Evolutionary conservation across 2,113 vertebrate species (phyloP), one percentile per base, ranked within the genome.

Genomic region (Ivindomyrus marchei): DNA sequence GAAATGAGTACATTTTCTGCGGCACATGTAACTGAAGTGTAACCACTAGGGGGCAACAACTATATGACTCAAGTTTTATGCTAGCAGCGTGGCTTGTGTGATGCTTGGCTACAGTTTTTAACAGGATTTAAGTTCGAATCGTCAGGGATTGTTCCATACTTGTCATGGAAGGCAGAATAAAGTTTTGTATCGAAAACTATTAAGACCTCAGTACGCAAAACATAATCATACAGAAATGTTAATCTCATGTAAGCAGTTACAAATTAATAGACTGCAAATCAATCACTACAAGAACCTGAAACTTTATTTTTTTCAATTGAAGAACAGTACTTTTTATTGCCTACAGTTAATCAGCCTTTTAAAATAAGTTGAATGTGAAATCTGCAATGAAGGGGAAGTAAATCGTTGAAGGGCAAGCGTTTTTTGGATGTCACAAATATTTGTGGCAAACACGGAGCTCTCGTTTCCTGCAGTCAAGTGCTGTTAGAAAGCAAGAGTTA

Each of bases 381-480:
- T 96, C 97, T 97, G 90, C 36, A 13, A 91, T 88, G 89, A 91
- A 53, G 52, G 90, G 39, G 91, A 90, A 91, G 19, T 47, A 46
- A 2, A 89, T 42, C 24, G 4, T n/a, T 88, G 19, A 50, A 42
- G 50, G 39, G 36, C 39, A 85, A 62, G 24, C n/a, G 9, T 66
- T 66, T 66, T 11, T 66, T 66, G n/a, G 58, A 47, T n/a, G 17
- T 5, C 0, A 49, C 39, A 3, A 3, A 36, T 42, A 21, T 80
- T 80, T 80, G 36, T 80, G 17, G 24, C 42, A 50, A 13, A 86
- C 84, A 86, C 0, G 47, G 42, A 47, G 46, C 15, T 50, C 88
- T 88, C 1, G 3, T 13, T 74, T 46, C 31, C 36, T 70, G 24
- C 19, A 42, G n/a, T 4, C 27, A 4, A 42, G n/a, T 56, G 36